Base-by-base conservation (phyloP, 2,113 vertebrate genomes). In the Lasiurus borealis region DNA sequence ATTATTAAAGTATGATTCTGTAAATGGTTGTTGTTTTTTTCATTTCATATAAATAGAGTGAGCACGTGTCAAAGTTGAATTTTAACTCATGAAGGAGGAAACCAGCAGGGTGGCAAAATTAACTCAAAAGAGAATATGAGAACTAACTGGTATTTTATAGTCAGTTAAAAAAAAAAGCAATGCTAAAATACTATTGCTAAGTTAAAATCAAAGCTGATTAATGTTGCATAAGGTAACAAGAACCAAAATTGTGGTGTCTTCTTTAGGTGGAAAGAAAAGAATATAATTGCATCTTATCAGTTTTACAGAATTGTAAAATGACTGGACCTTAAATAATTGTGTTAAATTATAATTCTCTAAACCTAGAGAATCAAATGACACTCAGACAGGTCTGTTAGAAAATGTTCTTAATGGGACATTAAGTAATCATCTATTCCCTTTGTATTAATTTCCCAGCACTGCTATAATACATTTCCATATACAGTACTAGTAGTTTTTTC, bases 1-100 rank as follows among this genome's bases (percentile, higher is more conserved):
- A 88, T 62, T 78, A 13, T 93, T 72, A 59, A 87, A 72, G 25
- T 80, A 87, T 31, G 18, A 72, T 48, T 81, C 14, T 88, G 75
- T 80, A 69, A 87, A 72, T 71, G 68, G 21, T 59, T 59, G 21
- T 57, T 48, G 59, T 15, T 52, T 87, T 36, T 73, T n/a, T 19
- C 5, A 31, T 93, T 90, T 95, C n/a, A 71, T 77, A 88, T 52
- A 85, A 84, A 93, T 29, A 78, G 68, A 44, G 54, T 88, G 90
- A 62, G 10, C 52, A 62, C 77, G 31, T 94, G 46, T 92, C 54
- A 81, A 95, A 82, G 19, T 92, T 84, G 85, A 88, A 90, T 92
- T 96, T 94, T 92, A 96, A 94, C 8, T 93, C 52, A 77, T 44
- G 72, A 66, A 96, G n/a, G 64, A 93, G 66, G 54, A 96, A 95